Conservation (phyloP, 2,797 vertebrate species). For the Amphiprion clarkii region DNA sequence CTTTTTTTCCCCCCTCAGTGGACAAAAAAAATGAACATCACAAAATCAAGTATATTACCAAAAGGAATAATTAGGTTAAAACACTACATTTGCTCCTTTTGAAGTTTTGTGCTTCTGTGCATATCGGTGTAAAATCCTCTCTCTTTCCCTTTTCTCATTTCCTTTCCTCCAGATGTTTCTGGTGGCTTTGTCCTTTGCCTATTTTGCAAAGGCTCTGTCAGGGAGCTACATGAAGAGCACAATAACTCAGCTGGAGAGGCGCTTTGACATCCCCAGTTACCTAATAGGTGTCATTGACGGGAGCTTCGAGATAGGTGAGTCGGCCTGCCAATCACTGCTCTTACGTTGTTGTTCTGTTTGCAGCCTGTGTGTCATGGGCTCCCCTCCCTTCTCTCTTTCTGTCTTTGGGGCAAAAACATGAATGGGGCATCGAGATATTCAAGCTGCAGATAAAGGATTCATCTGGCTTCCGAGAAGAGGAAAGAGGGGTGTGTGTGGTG, state of each 20-base stretch:
- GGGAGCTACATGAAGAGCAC: slow-evolving; percentile 91
- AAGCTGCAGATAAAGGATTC: slow-evolving; percentile 68
- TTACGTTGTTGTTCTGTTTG: slow-evolving; percentile 59
- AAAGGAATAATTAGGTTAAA: slow-evolving; percentile 7
- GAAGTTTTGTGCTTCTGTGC: not conserved
- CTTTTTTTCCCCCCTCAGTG: not conserved
- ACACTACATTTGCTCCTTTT: not conserved
- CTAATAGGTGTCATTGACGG: slow-evolving; percentile 89
- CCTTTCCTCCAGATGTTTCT: slow-evolving; percentile 86
- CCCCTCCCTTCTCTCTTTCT: slow-evolving; percentile 35
- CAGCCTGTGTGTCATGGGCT: slow-evolving; percentile 39
- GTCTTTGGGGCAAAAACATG: slow-evolving; percentile 60
- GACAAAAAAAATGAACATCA: not conserved
- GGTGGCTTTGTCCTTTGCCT: slow-evolving; percentile 86
- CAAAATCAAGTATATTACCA: not conserved
- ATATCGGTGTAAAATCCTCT: slow-evolving; percentile 31
- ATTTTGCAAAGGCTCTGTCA: slow-evolving; percentile 87
- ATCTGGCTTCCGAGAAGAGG: slow-evolving; percentile 57
- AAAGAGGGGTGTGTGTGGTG: slow-evolving; percentile 33
- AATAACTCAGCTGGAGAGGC: slow-evolving; percentile 93
- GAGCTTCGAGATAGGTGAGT: slow-evolving; percentile 94
- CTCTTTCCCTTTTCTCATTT: slow-evolving; percentile 19
- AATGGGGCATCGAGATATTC: slow-evolving; percentile 71
- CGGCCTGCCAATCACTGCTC: slow-evolving; percentile 49
- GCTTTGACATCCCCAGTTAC: slow-evolving; percentile 92